These are phyloP conservation scores for Sycobia sp. DNA, from an alignment of 1,140 invertebrate genomes.

Conservation along the genomic window DNA sequence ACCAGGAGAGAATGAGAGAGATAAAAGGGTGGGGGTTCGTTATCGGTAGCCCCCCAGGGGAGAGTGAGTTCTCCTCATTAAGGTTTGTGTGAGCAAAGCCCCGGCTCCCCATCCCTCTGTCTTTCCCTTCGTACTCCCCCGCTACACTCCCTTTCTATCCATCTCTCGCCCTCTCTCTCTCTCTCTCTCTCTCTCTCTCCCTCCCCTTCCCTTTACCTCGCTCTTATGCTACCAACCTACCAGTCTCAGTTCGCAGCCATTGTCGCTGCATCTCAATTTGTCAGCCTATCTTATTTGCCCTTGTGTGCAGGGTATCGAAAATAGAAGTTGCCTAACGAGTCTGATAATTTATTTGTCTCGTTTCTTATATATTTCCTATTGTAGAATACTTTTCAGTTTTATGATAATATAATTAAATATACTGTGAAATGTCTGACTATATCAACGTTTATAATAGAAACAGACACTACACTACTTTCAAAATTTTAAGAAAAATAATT, in stretches of 20 bases:
- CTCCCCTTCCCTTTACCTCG: background rate
- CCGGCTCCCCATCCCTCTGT: slow-evolving; percentile 16
- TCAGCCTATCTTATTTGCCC: slow-evolving; percentile 37
- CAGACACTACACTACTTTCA: too few relatives aligned
- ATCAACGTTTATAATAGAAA: too few relatives aligned
- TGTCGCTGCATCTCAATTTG: slow-evolving; percentile 38
- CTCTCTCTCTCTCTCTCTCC: slow-evolving; percentile 14
- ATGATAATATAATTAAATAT: too few relatives aligned
- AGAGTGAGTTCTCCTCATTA: slow-evolving; percentile 40
- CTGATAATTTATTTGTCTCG: too few relatives aligned
- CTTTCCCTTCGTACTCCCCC: background rate
- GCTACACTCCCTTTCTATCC: background rate
- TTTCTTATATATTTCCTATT: too few relatives aligned
- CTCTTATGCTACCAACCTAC: background rate
- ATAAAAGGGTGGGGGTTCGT: slow-evolving; percentile 25
- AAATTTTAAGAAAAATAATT: too few relatives aligned
- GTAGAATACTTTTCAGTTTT: too few relatives aligned
- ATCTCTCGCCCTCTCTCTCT: background rate
- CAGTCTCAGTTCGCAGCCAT: slow-evolving; percentile 1
- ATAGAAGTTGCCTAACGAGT: too few relatives aligned
- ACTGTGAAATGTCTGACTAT: too few relatives aligned
- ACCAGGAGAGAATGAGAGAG: background rate
- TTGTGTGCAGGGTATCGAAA: slow-evolving; percentile 1
- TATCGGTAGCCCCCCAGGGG: slow-evolving; percentile 31
- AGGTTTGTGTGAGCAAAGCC: slow-evolving; percentile 38